Conservation (phyloP, 2,113 vertebrate species). For the Ramphastos sulfuratus region DNA sequence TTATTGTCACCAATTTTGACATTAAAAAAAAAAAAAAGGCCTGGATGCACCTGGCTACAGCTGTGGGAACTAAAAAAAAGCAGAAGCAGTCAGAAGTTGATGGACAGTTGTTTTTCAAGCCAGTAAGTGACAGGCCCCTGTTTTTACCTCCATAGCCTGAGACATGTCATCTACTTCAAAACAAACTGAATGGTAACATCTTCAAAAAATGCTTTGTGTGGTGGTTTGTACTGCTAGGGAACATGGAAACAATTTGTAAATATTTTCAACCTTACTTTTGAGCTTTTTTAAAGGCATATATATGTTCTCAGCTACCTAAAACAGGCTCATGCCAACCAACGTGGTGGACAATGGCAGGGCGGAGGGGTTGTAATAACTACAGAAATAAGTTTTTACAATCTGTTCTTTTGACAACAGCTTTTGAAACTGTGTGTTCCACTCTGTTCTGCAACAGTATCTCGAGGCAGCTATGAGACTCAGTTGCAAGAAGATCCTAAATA, state of each 20-base stretch:
- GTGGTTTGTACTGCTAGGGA: not conserved
- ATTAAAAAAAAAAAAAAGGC: not conserved
- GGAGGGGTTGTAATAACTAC: too few species aligned
- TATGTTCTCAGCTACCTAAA: not conserved
- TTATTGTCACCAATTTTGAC: not conserved
- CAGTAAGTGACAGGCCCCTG: not conserved
- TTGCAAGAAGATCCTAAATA: not conserved
- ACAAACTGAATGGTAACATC: not conserved
- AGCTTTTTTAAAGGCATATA: not conserved
- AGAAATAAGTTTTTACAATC: not conserved
- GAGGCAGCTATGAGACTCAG: not conserved
- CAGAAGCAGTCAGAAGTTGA: not conserved
- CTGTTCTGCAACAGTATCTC: rapidly evolving
- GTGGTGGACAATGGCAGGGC: not conserved
- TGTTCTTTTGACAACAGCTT: not conserved
- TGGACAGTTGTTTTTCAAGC: not conserved
- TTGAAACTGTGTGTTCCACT: not conserved
- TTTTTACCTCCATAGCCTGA: not conserved
- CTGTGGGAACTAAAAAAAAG: not conserved
- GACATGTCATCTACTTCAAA: not conserved
- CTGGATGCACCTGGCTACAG: not conserved
- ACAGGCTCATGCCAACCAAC: not conserved
- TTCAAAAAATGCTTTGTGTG: not conserved
- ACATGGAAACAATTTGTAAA: not conserved
- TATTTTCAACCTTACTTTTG: not conserved